These are phyloP conservation scores for Trissolcus brochymenae DNA, from an alignment of 2,888 invertebrate species.

Conservation along the genomic window DNA sequence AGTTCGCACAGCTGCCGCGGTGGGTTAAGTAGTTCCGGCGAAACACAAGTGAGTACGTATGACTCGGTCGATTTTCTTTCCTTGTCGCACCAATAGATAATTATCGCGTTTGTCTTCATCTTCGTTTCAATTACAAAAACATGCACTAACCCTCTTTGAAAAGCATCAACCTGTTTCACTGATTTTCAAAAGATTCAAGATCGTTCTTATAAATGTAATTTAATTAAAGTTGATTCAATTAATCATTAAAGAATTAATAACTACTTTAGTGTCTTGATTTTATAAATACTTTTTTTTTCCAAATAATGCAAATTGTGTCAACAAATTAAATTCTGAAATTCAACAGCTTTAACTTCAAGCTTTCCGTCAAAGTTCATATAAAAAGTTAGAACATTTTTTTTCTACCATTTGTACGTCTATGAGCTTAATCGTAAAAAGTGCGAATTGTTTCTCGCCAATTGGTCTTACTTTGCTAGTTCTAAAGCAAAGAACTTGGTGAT, in stretches of 20 bases:
- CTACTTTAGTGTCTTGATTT: too few relatives aligned
- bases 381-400: slow-evolving; percentile 53
- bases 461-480: slow-evolving; percentile 50
- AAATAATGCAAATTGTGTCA: too few relatives aligned
- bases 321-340: slow-evolving; percentile 40
- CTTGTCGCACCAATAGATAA: slow-evolving; percentile 21
- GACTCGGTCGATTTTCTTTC: slow-evolving; percentile 56
- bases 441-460: slow-evolving; percentile 56
- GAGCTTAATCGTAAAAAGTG: slow-evolving; percentile 55
- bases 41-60: slow-evolving; percentile 47
- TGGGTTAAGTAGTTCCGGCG: slow-evolving; percentile 50
- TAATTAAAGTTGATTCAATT: too few relatives aligned
- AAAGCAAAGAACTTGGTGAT: slow-evolving; percentile 50
- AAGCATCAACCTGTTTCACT: neutral
- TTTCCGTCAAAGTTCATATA: slow-evolving; percentile 30
- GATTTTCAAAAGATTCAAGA: too few relatives aligned
- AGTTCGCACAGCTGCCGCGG: slow-evolving; percentile 48
- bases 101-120: slow-evolving; percentile 8
- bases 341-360: slow-evolving; percentile 12
- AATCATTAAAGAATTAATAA: too few relatives aligned
- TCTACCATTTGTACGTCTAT: slow-evolving; percentile 25
- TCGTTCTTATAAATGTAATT: too few relatives aligned
- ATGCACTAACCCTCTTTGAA: neutral
- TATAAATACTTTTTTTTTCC: too few relatives aligned
- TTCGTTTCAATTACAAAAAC: neutral